Evolutionary conservation across 2,113 vertebrate species (phyloP).

Genomic region (Oreamnos americanus): DNA sequence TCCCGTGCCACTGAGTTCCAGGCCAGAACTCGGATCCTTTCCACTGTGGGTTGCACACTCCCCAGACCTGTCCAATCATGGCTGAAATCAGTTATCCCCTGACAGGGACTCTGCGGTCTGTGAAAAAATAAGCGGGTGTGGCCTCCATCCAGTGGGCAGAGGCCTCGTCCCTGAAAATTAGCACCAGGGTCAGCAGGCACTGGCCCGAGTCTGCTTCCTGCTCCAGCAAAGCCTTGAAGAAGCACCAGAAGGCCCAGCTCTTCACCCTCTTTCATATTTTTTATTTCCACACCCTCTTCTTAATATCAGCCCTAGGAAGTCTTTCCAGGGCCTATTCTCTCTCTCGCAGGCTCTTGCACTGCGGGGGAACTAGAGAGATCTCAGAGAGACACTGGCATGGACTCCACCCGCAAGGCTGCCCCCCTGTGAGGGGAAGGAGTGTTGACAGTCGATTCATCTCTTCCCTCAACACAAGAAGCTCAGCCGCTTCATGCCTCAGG

Average conservation of each 20-base stretch:
- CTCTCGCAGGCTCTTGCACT: background rate
- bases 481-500: background rate
- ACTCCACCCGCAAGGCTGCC: background rate
- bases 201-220: background rate
- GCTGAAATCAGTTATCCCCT: background rate
- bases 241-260: background rate
- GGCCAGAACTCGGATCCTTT: background rate
- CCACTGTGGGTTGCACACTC: background rate
- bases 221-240: background rate
- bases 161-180: background rate
- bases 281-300: background rate
- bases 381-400: background rate
- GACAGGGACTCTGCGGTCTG: background rate
- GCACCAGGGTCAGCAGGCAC: background rate
- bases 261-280: background rate
- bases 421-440: background rate
- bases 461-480: background rate
- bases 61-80: background rate
- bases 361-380: background rate
- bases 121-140: background rate
- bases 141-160: background rate
- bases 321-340: background rate
- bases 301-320: background rate
- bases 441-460: fast-evolving
- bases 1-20: background rate